Base-by-base conservation (phyloP, 2,888 invertebrate species). In the Yponomeuta malinellus region DNA sequence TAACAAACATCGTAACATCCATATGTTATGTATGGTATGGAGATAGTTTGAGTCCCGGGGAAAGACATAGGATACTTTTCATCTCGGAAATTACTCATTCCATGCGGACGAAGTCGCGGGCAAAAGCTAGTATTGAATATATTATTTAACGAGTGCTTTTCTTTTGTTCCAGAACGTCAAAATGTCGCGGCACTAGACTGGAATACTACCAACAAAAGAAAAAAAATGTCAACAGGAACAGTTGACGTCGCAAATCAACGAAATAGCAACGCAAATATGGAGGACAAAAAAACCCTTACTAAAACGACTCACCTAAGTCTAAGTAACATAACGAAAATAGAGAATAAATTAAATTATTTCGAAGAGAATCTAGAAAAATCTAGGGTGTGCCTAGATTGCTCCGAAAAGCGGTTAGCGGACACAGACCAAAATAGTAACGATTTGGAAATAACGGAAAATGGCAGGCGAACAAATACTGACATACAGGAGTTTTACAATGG, bases 401-500 rank as follows among this genome's bases (percentile, higher is more conserved):
- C 37, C 1, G 67, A 67, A 33, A 67, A 68, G 12, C 48, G 31
- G 52, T 10, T 68, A 52, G 31, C 68, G 10, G 68, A 31, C 23
- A 31, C 31, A 9, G 68, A 68, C 29, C 6, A 23, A 9, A 70
- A 70, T 63, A 43, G 63, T 31, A 70, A 63, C 15, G 59, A 59
- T 52, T 43, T 12, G 76, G 78, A 83, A 69, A 79, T 79, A 77
- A 81, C 52, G 81, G 64, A 78, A 78, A n/a, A 72, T 73, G n/a
- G 73, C 75, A 2, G 79, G 75, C 59, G 48, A 70, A 37, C 72
- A 72, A 15, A 12, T 15, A 84, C 92, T 0, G 87, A 90, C 0
- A 80, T 94, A 9, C 94, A 94, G 75, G 82, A 87, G 75, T 95
- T 94, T 82, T 95, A 94, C 74, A 82, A 90, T 73, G 92, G 93